Evolutionary conservation across 2,797 vertebrate genomes (phyloP), one percentile per base, ranked within the genome.

Genomic region (Lophius americanus): DNA sequence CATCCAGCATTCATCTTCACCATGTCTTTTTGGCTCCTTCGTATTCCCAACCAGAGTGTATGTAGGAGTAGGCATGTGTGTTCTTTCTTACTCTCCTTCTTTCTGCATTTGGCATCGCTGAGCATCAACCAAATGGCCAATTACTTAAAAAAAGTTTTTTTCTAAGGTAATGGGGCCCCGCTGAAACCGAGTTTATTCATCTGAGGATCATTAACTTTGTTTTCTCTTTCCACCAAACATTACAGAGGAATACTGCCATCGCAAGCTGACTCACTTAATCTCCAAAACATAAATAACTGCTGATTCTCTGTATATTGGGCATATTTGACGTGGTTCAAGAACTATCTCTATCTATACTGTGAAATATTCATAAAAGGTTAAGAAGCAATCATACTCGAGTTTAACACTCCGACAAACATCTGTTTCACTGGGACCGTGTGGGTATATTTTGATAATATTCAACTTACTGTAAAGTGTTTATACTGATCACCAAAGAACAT

Each of bases 51-150:
- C n/a, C 49, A 74, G 71, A 75, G 41, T 33, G 38, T 39, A 52
- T 73, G 63, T 55, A 73, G 65, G 53, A 53, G n/a, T 39, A 72
- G 49, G 77, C 6, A 11, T 11, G 41, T 36, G 13, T 33, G 13
- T 44, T 23, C 23, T 23, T 23, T 23, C 23, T 23, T 23, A 23
- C 23, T 55, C 23, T 47, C 44, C 38, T 56, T 46, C 52, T 63
- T 64, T 78, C 39, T 51, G 49, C 58, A 53, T 69, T 70, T 81
- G 63, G 57, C 73, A 75, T 77, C 75, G 77, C 46, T 61, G 49
- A 70, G 36, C n/a, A 23, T 23, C 23, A 23, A 23, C 23, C 23
- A 23, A 23, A 23, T 23, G 23, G 23, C 23, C 23, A 23, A 23
- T 23, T 23, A 23, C 23, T 23, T 23, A 23, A 23, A 23, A 77